Evolutionary conservation across 2,797 vertebrate species (phyloP), one percentile per base, ranked within the genome.

Genomic region (Peromyscus aztecus): DNA sequence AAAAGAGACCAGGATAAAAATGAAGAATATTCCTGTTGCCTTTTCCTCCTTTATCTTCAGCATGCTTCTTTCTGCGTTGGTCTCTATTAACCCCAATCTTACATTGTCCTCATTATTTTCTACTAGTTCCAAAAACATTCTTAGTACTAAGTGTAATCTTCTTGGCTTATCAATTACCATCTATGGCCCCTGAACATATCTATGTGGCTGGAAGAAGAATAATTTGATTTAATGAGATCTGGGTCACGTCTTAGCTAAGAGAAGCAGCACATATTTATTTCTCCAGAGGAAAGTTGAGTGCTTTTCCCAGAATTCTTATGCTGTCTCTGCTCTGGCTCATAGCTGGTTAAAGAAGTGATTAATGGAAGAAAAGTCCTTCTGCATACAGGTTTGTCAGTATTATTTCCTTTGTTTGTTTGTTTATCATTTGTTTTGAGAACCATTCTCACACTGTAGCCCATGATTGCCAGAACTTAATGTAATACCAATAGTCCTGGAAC

Each of bases 41-140:
- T 55, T 52, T 88, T 91, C 19, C 52, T 61, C 46, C 23, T 96
- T 87, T 81, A 69, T 81, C 88, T 27, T 84, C 71, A 86, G 31
- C 46, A n/a, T 75, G 8, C 23, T 55, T 77, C 59, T 77, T n/a
- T 85, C 43, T 63, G 9, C 19, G 7, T 4, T 59, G 34, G 23
- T 6, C 40, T 89, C 14, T 83, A 59, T 4, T 16, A 89, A 4
- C 6, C 81, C 2, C 73, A 95, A 75, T 19, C 6, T 23, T 49
- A 3, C 2, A 55, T 23, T 19, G 21, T 71, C 10, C 31, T 91
- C 6, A 59, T 6, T 75, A 75, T 43, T n/a, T 90, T 52, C n/a
- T 16, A 61, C 40, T 8, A 77, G 23, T 37, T 89, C 4, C 21
- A 89, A 77, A 5, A n/a, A 40, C 34, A 84, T 88, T 55, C n/a